phyloP scores from a whole-genome alignment of 2,888 invertebrate species.

The Gonocerus acuteangulatus region DNA sequence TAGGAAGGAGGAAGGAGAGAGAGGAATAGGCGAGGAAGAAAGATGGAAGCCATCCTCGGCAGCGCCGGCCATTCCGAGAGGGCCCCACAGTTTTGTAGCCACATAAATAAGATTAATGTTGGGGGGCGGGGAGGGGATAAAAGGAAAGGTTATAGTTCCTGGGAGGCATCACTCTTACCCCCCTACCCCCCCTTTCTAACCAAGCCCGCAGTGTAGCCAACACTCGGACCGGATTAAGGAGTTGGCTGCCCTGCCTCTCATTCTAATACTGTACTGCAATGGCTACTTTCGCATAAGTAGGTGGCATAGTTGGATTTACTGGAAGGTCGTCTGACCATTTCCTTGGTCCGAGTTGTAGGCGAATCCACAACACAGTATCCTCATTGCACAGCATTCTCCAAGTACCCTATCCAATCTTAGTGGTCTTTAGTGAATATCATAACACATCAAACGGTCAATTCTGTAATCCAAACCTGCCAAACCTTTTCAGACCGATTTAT shows the following conservation, averaged over 20 bases:
- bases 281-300: too few relatives aligned
- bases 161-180: constrained; percentile 30
- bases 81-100: constrained; percentile 44
- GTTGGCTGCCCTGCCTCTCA: background rate
- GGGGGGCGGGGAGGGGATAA: constrained; percentile 26
- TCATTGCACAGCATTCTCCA: too few relatives aligned
- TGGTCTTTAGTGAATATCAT: too few relatives aligned
- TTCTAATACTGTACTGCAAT: too few relatives aligned
- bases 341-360: too few relatives aligned
- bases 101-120: constrained; percentile 48
- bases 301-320: too few relatives aligned
- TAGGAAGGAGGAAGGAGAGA: constrained; percentile 1
- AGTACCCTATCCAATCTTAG: too few relatives aligned
- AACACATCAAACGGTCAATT: too few relatives aligned
- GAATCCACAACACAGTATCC: too few relatives aligned
- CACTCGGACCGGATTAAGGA: constrained; percentile 28
- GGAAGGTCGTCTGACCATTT: too few relatives aligned
- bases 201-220: background rate
- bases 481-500: too few relatives aligned
- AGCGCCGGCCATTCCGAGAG: constrained; percentile 41
- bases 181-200: background rate
- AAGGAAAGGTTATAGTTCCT: constrained; percentile 32
- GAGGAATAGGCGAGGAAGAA: constrained; percentile 17
- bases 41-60: constrained; percentile 24
- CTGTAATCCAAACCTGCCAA: too few relatives aligned